Evolutionary conservation across 2,113 vertebrate genomes (phyloP).

Genomic region (Sisor rabdophorus): DNA sequence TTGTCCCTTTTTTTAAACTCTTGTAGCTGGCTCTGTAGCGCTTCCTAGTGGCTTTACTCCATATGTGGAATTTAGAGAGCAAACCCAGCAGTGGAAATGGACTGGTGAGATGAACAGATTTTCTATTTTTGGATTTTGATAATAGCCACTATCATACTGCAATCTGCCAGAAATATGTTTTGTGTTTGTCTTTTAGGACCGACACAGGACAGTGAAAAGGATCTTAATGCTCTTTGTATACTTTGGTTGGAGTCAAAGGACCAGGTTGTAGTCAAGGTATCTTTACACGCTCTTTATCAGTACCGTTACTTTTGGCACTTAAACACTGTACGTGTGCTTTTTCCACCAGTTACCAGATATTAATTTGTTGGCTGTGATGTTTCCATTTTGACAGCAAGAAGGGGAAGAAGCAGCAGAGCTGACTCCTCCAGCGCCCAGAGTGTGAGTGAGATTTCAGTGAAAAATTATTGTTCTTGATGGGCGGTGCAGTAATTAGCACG

Average conservation of each 20-base stretch:
- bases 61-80: constrained; percentile 89
- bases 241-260: constrained; percentile 97
- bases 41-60: constrained; percentile 84
- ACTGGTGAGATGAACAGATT: constrained; percentile 71
- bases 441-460: constrained; percentile 70
- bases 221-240: constrained; percentile 86
- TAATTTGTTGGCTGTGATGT: background rate
- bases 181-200: constrained; percentile 65
- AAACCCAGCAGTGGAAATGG: constrained; percentile 91
- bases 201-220: constrained; percentile 87
- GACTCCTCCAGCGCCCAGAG: constrained; percentile 79
- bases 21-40: constrained; percentile 70
- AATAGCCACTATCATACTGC: background rate
- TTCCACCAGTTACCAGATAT: background rate
- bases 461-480: background rate
- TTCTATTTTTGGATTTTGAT: background rate
- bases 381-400: constrained; percentile 69
- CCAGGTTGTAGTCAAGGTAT: constrained; percentile 87
- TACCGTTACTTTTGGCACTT: background rate
- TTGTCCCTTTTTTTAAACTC: constrained; percentile 6
- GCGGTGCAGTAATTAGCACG: no score
- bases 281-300: background rate
- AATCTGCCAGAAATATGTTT: background rate
- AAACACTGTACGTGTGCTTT: background rate
- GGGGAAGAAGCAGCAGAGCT: constrained; percentile 84